phyloP scores from a whole-genome alignment of 2,113 vertebrate species.

The Chiloscyllium plagiosum region DNA sequence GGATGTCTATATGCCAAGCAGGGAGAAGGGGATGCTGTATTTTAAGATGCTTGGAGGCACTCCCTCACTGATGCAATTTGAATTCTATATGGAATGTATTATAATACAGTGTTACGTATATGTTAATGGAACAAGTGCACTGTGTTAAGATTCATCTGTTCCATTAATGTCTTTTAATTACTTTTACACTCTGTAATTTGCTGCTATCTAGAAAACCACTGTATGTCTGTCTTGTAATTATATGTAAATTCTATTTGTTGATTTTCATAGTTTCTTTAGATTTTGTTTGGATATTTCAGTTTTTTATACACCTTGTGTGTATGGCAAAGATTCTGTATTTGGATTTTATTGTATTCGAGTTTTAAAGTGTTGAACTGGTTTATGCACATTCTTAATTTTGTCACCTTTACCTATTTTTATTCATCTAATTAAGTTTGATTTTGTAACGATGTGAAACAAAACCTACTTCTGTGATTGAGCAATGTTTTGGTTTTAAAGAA shows the following conservation, averaged over 20 bases:
- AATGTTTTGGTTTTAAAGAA: background rate
- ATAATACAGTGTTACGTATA: slow-evolving; percentile 27
- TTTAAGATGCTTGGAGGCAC: slow-evolving; percentile 12
- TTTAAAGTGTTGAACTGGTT: slow-evolving; percentile 22
- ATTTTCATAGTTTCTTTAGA: background rate
- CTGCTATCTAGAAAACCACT: slow-evolving; percentile 35
- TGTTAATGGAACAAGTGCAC: slow-evolving; percentile 22
- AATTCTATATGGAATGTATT: slow-evolving; percentile 36
- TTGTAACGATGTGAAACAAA: background rate
- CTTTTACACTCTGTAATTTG: slow-evolving; percentile 24
- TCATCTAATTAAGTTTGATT: background rate
- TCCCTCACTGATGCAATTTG: slow-evolving; percentile 17
- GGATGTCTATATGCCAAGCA: slow-evolving; percentile 29
- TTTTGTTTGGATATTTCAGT: slow-evolving; percentile 3
- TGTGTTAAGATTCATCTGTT: slow-evolving; percentile 26
- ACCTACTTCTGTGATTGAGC: background rate
- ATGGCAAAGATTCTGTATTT: slow-evolving; percentile 1
- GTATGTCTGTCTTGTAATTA: background rate
- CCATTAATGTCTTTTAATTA: slow-evolving; percentile 12
- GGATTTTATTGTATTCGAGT: slow-evolving; percentile 12
- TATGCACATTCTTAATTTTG: background rate
- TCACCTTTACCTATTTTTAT: background rate
- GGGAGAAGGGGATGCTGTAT: slow-evolving; percentile 13
- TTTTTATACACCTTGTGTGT: background rate
- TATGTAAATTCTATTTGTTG: slow-evolving; percentile 27